Conservation (phyloP, 2,113 vertebrate species). For the Megaleporinus macrocephalus region DNA sequence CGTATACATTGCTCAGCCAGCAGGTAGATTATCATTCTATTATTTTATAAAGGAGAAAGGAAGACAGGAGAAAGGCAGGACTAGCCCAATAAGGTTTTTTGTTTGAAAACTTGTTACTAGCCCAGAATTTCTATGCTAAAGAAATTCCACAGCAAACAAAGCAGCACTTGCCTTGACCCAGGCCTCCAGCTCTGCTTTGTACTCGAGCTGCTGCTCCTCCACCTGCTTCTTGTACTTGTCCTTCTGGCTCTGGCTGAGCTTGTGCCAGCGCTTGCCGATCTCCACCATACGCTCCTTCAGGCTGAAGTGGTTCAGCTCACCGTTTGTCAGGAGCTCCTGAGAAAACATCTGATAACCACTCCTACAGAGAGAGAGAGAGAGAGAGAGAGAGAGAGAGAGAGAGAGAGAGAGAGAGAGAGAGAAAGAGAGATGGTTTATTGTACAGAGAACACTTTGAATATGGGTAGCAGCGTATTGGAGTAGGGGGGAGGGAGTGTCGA, state of each 20-base stretch:
- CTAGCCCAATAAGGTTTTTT: too few species aligned
- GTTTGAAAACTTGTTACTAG: too few species aligned
- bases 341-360: conserved; percentile 87
- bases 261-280: conserved; percentile 83
- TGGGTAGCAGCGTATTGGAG: too few species aligned
- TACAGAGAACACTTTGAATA: too few species aligned
- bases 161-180: conserved; percentile 77
- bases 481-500: too few species aligned
- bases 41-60: too few species aligned
- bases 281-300: conserved; percentile 86
- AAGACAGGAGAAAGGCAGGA: too few species aligned
- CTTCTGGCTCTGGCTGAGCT: conserved; percentile 77
- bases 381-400: background rate
- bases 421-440: too few species aligned
- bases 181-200: conserved; percentile 77
- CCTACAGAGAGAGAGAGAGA: conserved; percentile 57
- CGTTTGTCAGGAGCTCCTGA: conserved; percentile 83
- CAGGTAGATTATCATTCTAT: too few species aligned
- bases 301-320: conserved; percentile 82
- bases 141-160: background rate
- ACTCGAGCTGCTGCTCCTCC: conserved; percentile 81
- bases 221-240: conserved; percentile 83
- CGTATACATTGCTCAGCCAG: too few species aligned
- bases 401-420: conserved; percentile 1
- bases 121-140: background rate